A percentile compares a stretch with the other conserved stretches of the same genome.
Evolutionary conservation across 2,797 vertebrate species (phyloP).

Genomic region (Pseudotriccus pelzelni): DNA sequence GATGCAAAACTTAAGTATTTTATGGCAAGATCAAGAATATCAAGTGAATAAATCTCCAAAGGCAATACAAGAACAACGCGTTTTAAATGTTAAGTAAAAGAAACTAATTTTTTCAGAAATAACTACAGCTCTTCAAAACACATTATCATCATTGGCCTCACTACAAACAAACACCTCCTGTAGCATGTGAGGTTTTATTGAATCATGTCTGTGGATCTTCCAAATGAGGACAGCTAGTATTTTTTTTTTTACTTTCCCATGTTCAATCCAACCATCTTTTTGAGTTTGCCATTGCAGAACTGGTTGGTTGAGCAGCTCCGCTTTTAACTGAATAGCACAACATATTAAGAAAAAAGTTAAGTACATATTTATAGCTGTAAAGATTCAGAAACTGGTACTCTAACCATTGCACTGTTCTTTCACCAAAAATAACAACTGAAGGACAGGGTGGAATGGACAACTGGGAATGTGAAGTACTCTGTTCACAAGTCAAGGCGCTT

Average conservation of each 20-base stretch:
- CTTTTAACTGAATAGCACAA: not conserved
- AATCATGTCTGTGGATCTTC: not conserved
- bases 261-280: not conserved
- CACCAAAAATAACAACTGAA: not conserved
- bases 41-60: not conserved
- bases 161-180: accelerated
- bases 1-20: not conserved
- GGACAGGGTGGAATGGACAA: not conserved
- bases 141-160: not conserved
- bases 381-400: not conserved
- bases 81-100: not conserved
- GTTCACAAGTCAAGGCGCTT: not conserved
- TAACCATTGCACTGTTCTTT: not conserved
- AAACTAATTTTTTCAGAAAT: not conserved
- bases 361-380: not conserved
- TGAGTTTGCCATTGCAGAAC: not conserved
- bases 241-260: not conserved
- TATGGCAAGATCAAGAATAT: not conserved
- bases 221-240: not conserved
- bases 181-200: accelerated
- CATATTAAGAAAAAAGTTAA: not conserved
- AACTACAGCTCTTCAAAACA: not conserved
- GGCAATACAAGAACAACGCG: not conserved
- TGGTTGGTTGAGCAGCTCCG: not conserved
- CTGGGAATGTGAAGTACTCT: not conserved